Conservation (phyloP, 2,797 vertebrate species). For the Numenius phaeopus region DNA sequence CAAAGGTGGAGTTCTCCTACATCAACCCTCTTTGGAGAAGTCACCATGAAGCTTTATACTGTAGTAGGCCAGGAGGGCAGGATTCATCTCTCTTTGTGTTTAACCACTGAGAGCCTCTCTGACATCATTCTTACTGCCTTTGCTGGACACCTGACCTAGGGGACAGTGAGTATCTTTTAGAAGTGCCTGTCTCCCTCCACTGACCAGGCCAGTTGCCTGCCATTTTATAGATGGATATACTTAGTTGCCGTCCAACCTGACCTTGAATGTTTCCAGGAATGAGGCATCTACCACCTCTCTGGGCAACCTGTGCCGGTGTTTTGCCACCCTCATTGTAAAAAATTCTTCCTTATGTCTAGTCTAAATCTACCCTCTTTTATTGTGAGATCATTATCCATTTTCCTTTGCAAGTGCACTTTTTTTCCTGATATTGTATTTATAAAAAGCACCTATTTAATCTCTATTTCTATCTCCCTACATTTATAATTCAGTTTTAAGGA, state of each 20-base stretch:
- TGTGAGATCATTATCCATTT: background rate
- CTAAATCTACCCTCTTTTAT: no score
- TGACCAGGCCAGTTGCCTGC: background rate
- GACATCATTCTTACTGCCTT: background rate
- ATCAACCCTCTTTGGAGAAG: background rate
- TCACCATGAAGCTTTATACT: background rate
- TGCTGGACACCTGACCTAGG: background rate
- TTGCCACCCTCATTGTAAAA: no score
- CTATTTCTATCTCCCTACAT: background rate
- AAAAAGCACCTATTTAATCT: background rate
- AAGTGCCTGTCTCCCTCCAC: background rate
- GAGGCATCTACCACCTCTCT: no score
- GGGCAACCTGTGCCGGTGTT: no score
- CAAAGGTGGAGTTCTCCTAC: background rate
- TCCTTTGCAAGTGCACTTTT: background rate
- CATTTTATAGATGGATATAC: background rate
- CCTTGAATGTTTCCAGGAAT: no score
- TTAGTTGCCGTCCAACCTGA: background rate
- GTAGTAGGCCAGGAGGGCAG: background rate
- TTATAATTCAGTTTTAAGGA: background rate
- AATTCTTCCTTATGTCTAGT: no score
- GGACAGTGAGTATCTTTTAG: background rate
- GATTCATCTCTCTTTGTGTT: background rate
- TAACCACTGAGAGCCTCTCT: background rate
- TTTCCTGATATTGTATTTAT: background rate